Evolutionary conservation across 2,113 vertebrate species (phyloP).

Genomic region (Halichoeres trimaculatus): DNA sequence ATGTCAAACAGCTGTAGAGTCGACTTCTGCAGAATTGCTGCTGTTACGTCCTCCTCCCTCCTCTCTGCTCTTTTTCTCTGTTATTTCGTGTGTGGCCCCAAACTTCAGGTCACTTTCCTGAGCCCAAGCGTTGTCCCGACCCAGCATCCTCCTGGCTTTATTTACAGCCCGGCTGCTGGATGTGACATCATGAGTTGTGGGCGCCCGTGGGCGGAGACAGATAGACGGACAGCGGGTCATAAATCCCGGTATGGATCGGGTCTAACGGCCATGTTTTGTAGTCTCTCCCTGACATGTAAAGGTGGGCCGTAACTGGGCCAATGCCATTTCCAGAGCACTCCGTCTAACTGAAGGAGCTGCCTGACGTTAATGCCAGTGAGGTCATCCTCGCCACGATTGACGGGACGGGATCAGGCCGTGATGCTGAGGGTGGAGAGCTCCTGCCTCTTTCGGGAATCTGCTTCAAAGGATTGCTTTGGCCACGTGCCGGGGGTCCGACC

Average conservation of each 20-base stretch:
- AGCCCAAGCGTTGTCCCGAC: slow-evolving; percentile 8
- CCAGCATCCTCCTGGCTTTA: slow-evolving; percentile 9
- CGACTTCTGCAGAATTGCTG: slow-evolving; percentile 32
- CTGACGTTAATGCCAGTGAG: slow-evolving; percentile 52
- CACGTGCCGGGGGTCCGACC: slow-evolving; percentile 21
- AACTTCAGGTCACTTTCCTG: slow-evolving; percentile 17
- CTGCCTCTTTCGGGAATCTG: slow-evolving; percentile 40
- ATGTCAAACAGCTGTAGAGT: slow-evolving; percentile 77
- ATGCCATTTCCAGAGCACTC: slow-evolving; percentile 53
- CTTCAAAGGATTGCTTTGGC: slow-evolving; percentile 46
- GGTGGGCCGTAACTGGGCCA: slow-evolving; percentile 21
- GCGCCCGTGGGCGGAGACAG: slow-evolving; percentile 51
- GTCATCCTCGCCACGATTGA: slow-evolving; percentile 52
- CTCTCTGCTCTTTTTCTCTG: slow-evolving; percentile 1
- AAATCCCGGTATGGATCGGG: slow-evolving; percentile 53
- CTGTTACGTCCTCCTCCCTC: slow-evolving; percentile 33
- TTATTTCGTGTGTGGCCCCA: slow-evolving; percentile 44
- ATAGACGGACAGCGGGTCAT: slow-evolving; percentile 43
- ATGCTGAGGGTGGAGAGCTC: slow-evolving; percentile 30
- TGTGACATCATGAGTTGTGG: slow-evolving; percentile 45
- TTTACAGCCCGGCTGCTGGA: slow-evolving; percentile 32
- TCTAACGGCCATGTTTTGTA: slow-evolving; percentile 1
- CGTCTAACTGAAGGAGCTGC: slow-evolving; percentile 58
- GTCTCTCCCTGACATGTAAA: slow-evolving; percentile 27
- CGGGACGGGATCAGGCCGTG: slow-evolving; percentile 36